These are phyloP conservation scores for Aquatica leii DNA, from an alignment of 2,888 invertebrate genomes.

Conservation along the genomic window DNA sequence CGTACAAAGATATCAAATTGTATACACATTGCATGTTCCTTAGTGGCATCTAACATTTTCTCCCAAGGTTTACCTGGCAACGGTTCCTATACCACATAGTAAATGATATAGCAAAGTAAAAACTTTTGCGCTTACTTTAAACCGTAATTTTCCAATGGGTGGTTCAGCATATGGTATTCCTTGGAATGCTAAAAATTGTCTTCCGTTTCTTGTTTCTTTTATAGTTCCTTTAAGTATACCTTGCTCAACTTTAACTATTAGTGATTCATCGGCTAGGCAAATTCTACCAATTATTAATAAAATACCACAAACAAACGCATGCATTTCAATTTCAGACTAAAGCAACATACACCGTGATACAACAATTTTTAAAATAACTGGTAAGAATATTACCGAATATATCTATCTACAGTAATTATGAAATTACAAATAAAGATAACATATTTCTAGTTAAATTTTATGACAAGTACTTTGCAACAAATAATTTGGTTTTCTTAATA, in stretches of 20 bases:
- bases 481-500: too few relatives aligned
- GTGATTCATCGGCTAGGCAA: too few relatives aligned
- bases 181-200: constrained; percentile 67
- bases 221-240: constrained; percentile 18
- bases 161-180: constrained; percentile 72
- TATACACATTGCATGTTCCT: background rate
- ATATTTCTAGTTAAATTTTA: too few relatives aligned
- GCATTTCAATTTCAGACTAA: too few relatives aligned
- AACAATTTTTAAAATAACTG: too few relatives aligned
- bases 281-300: too few relatives aligned
- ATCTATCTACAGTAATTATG: too few relatives aligned
- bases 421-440: too few relatives aligned
- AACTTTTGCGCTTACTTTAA: constrained; percentile 62
- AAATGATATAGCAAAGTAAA: background rate
- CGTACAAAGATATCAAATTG: constrained; percentile 60
- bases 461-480: too few relatives aligned
- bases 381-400: too few relatives aligned
- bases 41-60: background rate
- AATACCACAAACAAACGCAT: too few relatives aligned
- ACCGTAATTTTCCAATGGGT: constrained; percentile 69
- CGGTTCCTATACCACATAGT: constrained; percentile 29
- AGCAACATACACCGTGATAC: too few relatives aligned
- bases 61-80: background rate
- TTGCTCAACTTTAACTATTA: constrained; percentile 9
- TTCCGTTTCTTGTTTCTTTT: constrained; percentile 65